Conservation (phyloP, 92 coral and sea anemone species). For the Palythoa heliodiscus region DNA sequence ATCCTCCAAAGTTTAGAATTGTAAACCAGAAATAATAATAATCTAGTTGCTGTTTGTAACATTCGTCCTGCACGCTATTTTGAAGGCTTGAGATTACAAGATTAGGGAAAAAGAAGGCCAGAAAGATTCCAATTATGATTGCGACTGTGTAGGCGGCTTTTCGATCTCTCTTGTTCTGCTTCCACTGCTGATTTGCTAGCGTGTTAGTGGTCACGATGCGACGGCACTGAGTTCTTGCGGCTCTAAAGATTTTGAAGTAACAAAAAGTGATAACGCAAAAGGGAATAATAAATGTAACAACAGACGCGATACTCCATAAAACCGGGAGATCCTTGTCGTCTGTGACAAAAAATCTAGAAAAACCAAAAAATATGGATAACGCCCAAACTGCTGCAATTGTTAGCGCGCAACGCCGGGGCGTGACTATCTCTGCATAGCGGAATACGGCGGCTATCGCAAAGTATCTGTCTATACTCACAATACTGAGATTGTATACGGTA, state of each 20-base stretch:
- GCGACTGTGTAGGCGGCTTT: slow-evolving; percentile 37
- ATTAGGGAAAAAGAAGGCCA: slow-evolving; percentile 30
- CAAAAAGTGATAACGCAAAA: slow-evolving; percentile 74
- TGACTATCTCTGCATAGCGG: slow-evolving; percentile 58
- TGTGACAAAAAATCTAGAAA: slow-evolving; percentile 57
- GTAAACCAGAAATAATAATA: slow-evolving; percentile 34
- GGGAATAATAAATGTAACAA: slow-evolving; percentile 76
- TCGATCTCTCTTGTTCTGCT: slow-evolving; percentile 19
- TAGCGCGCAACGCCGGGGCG: slow-evolving; percentile 54
- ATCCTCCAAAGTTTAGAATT: slow-evolving; percentile 36
- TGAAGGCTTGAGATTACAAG: slow-evolving; percentile 44
- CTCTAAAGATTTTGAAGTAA: slow-evolving; percentile 78
- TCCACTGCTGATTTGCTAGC: not conserved
- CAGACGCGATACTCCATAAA: slow-evolving; percentile 74
- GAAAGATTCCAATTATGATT: slow-evolving; percentile 37
- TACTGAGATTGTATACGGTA: slow-evolving; percentile 68
- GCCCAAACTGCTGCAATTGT: slow-evolving; percentile 60
- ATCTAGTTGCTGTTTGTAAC: slow-evolving; percentile 22
- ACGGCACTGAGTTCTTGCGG: slow-evolving; percentile 60
- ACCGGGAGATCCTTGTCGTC: slow-evolving; percentile 73
- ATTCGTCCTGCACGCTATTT: slow-evolving; percentile 5
- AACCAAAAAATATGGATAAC: slow-evolving; percentile 67
- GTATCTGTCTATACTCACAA: slow-evolving; percentile 75
- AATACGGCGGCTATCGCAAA: slow-evolving; percentile 64
- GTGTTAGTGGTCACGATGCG: slow-evolving; percentile 62